A percentile compares a stretch with the other conserved stretches of the same genome.
Conservation (phyloP, 2,888 invertebrate species). For the Hetaerina titia region DNA sequence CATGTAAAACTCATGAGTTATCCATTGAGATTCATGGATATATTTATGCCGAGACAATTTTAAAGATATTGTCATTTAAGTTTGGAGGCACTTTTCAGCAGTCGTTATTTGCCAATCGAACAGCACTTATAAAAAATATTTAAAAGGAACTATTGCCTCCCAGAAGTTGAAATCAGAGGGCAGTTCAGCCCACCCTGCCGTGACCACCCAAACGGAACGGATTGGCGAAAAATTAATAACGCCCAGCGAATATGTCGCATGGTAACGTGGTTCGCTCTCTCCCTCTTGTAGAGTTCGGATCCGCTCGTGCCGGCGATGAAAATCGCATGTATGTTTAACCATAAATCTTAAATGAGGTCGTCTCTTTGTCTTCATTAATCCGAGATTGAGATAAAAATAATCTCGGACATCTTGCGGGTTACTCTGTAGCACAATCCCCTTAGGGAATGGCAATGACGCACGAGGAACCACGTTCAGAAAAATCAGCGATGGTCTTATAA, state of each 20-base stretch:
- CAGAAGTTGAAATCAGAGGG: too few species aligned
- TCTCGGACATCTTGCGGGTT: background rate
- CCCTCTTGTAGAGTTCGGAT: background rate
- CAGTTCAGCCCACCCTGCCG: too few species aligned
- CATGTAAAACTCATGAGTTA: too few species aligned
- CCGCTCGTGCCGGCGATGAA: background rate
- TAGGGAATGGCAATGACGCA: background rate
- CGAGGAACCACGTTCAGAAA: background rate
- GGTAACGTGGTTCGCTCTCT: background rate
- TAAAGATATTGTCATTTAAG: too few species aligned
- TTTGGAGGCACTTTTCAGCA: too few species aligned
- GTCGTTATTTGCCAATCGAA: too few species aligned
- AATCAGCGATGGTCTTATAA: background rate
- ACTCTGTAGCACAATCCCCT: background rate
- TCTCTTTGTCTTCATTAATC: constrained; percentile 18
- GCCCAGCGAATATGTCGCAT: background rate
- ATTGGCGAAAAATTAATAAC: background rate
- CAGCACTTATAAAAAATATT: too few species aligned
- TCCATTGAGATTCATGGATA: too few species aligned
- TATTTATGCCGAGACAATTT: too few species aligned
- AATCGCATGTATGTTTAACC: background rate
- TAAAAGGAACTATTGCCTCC: too few species aligned
- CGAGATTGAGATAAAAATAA: background rate
- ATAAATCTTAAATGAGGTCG: background rate
- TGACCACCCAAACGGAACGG: too few species aligned